phyloP scores from a whole-genome alignment of 2,797 vertebrate genomes.

The Graptemys geographica region DNA sequence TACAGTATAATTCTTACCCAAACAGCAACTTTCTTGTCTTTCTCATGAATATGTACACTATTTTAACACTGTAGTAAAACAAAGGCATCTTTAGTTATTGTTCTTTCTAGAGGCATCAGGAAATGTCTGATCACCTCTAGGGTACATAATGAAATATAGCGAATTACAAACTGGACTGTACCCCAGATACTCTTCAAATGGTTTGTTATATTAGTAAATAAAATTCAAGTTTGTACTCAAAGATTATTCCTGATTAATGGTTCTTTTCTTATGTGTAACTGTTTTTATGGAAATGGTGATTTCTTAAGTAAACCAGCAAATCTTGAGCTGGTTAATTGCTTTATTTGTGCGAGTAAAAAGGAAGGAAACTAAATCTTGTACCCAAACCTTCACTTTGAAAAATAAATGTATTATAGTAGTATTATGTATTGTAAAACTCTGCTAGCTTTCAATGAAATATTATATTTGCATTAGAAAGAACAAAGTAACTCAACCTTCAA shows the following conservation, averaged over 20 bases:
- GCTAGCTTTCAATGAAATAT: not conserved
- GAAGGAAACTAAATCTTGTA: not conserved
- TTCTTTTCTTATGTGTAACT: not conserved
- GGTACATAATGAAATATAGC: not conserved
- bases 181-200: not conserved
- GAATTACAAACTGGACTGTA: not conserved
- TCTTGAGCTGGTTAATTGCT: not conserved
- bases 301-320: conserved; percentile 12
- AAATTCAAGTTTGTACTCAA: not conserved
- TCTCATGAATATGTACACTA: not conserved
- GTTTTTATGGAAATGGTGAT: not conserved
- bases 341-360: not conserved
- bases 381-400: not conserved
- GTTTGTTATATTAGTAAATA: not conserved
- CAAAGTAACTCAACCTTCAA: not conserved
- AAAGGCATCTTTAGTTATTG: not conserved
- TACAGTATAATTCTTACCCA: not conserved
- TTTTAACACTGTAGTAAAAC: not conserved
- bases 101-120: not conserved
- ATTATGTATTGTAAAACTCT: not conserved
- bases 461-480: not conserved
- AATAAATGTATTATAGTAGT: not conserved
- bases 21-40: not conserved
- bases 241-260: not conserved
- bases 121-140: not conserved